Evolutionary conservation across 2,113 vertebrate species (phyloP).

Genomic region (Pyxicephalus adspersus): DNA sequence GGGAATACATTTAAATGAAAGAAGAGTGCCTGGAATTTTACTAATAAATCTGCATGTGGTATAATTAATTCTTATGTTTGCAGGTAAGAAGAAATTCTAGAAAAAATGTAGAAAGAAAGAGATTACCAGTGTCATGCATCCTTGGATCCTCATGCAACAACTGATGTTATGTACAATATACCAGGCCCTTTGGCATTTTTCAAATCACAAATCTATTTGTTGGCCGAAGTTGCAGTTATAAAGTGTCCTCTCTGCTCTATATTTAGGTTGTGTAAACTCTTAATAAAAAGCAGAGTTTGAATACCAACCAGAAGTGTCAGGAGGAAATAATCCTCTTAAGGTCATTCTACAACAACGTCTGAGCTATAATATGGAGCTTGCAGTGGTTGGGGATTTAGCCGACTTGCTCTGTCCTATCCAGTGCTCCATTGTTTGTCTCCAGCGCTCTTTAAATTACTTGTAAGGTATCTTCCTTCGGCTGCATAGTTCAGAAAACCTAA

Average conservation of each 20-base stretch:
- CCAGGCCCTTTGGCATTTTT: no score
- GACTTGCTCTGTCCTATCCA: background rate
- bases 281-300: background rate
- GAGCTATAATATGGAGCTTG: background rate
- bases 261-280: background rate
- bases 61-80: no score
- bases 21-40: no score
- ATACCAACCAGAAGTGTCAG: background rate
- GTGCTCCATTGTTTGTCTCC: background rate
- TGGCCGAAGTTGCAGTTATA: no score
- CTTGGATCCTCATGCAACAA: no score
- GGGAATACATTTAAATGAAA: no score
- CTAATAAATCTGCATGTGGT: no score
- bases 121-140: no score
- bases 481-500: slow-evolving; percentile 1
- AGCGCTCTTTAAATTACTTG: slow-evolving; percentile 1
- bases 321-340: slow-evolving; percentile 8
- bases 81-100: no score
- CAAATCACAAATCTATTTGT: no score
- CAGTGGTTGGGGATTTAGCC: background rate
- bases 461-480: background rate
- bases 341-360: background rate
- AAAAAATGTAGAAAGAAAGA: no score
- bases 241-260: background rate
- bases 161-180: no score